These are phyloP conservation scores for Tapirus indicus DNA, from an alignment of 2,797 vertebrate genomes.

Conservation along the genomic window DNA sequence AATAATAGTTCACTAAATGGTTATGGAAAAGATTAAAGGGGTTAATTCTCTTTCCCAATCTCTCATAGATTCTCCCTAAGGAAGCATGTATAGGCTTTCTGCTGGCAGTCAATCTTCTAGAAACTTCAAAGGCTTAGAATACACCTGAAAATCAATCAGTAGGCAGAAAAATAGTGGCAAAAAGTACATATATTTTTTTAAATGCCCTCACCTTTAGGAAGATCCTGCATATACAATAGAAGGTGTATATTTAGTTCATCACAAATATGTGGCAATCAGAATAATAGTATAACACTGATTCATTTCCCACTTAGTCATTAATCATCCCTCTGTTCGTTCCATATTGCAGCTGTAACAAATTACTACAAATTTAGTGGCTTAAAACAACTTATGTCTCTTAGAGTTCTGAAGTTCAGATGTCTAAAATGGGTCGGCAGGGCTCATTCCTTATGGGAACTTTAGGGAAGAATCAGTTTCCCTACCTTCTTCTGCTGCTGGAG, in stretches of 20 bases:
- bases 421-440: background rate
- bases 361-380: background rate
- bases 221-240: background rate
- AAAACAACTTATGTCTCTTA: background rate
- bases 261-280: background rate
- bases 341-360: background rate
- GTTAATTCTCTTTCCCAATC: background rate
- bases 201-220: background rate
- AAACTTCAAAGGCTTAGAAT: background rate
- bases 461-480: fast-evolving
- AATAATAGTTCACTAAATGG: background rate
- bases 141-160: background rate
- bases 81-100: background rate
- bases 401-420: background rate
- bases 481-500: background rate
- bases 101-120: background rate
- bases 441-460: background rate
- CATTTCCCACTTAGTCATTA: background rate
- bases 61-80: background rate
- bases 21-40: background rate
- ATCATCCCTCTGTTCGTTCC: background rate
- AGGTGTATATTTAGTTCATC: background rate
- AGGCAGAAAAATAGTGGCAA: background rate
- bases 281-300: slow-evolving; percentile 30
- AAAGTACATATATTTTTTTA: background rate